Percentiles rank a stretch among this genome's conserved stretches.
These are phyloP conservation scores for Colossoma macropomum DNA, from an alignment of 2,113 vertebrate genomes.

Conservation along the genomic window DNA sequence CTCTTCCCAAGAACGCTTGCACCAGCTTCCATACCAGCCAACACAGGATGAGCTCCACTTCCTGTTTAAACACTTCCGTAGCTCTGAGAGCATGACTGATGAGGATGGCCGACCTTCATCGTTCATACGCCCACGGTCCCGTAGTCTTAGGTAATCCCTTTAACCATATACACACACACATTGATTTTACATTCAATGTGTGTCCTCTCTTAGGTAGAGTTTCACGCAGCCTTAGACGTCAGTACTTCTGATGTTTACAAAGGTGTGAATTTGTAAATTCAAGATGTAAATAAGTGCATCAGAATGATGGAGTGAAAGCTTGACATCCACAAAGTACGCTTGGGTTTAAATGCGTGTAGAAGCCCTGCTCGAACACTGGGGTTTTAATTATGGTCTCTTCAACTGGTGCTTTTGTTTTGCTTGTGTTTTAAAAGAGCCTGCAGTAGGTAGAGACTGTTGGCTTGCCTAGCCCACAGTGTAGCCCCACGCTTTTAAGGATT, in stretches of 20 bases:
- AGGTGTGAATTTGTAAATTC: not conserved
- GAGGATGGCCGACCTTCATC: conserved; percentile 87
- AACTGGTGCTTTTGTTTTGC: not conserved
- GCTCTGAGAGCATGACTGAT: conserved; percentile 87
- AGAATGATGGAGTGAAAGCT: not conserved
- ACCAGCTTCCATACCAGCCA: conserved; percentile 97
- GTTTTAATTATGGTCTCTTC: conserved; percentile 8
- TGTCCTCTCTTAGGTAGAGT: not conserved
- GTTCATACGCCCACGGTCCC: conserved; percentile 86
- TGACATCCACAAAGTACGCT: not conserved
- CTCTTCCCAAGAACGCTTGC: conserved; percentile 95
- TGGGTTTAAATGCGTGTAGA: not conserved
- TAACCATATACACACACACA: not conserved
- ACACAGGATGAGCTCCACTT: conserved; percentile 96
- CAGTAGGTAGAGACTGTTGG: not conserved
- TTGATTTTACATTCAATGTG: not conserved
- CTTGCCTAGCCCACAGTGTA: not conserved
- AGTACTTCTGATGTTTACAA: no score
- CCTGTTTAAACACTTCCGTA: conserved; percentile 96
- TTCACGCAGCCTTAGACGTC: not conserved
- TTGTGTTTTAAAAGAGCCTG: not conserved
- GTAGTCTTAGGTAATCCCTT: conserved; percentile 89
- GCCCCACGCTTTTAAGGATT: conserved; percentile 4
- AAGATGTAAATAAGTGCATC: not conserved
- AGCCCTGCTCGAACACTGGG: not conserved